Evolutionary conservation across 2,113 vertebrate genomes (phyloP), one percentile per base, ranked within the genome.

Genomic region (Himantopus leucocephalus): DNA sequence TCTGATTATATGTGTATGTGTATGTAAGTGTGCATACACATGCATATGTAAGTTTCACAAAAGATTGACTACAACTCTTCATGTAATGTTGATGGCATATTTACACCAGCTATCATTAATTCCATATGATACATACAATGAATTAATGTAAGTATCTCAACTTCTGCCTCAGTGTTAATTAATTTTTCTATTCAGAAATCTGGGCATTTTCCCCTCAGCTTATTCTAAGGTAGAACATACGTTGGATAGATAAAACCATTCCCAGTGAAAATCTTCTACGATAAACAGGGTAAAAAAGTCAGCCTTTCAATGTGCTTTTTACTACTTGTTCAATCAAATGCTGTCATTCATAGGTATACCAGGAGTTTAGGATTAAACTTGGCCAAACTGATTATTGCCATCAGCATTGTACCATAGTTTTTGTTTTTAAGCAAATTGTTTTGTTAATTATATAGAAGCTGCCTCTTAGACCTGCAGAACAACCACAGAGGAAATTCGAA

Each of bases 161-260:
- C 3, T 76, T 62, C 58, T 1, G 2, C 17, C 0, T 0, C 32
- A 27, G 6, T 26, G 22, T n/a, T 86, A 30, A 66, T 60, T 48
- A 27, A 60, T 35, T 71, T 88, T 70, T 63, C 47, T 71, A 0
- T 63, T 60, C 30, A 35, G 35, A 81, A 86, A 75, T 63, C 1
- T 4, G 10, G 12, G 32, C 8, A 15, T 71, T 37, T 81, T 85
- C 29, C 24, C 8, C 24, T 92, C 45, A 35, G 0, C 32, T 85
- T 85, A 62, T 73, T 93, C 60, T 53, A n/a, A 72, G 37, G 15
- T 59, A 52, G 66, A 88, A 16, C 30, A 23, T 59, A 34, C 16
- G 10, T 64, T 63, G 26, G 12, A 67, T 94, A 74, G 30, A 35
- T 75, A 35, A 84, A 88, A 37, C 11, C 21, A 35, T 74, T 77